Base-by-base conservation (phyloP, 2,888 invertebrate species). In the Drosophila affinis region DNA sequence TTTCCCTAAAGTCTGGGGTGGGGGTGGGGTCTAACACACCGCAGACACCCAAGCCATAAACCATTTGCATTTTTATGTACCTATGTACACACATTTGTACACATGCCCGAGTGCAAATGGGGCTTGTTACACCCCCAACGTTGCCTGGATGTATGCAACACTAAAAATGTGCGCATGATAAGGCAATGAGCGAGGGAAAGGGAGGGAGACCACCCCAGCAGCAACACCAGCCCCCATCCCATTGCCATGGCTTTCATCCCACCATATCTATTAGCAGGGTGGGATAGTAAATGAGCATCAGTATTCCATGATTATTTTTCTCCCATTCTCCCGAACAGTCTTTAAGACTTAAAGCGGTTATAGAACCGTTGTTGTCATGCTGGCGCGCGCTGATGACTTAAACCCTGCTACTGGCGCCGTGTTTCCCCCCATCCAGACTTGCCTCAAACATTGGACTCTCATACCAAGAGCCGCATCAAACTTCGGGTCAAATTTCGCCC, bases 141-240 rank as follows among this genome's bases (percentile, higher is more conserved):
- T 64, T 81, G 87, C 87, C 88, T 79, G 78, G 59, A 69, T 81
- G 87, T 88, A 88, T 85, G 85, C 85, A 88, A 87, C 87, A 85
- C 85, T 85, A 87, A 88, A 88, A 87, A 87, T 79, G 75, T 67
- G 65, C 56, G 68, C 69, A 67, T 67, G 65, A 67, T 67, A 72
- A 73, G 58, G 62, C 59, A 64, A 57, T 62, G 59, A 39, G 56
- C 63, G 53, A 32, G n/a, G 27, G 52, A 34, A 6, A 49, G 27
- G 48, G 46, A 47, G 58, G 63, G n/a, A n/a, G n/a, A 39, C 39
- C 39, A n/a, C n/a, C 39, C 14, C 39, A 39, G n/a, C 7, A 24
- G 24, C 24, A 0, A 24, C 24, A 39, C 39, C n/a, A 39, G 14
- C 17, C 24, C 24, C 48, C 17, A 45, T 46, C 52, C 21, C 21